A percentile compares a stretch with the other conserved stretches of the same genome.
These are phyloP conservation scores for Diplolepis rosae DNA, from an alignment of 2,888 invertebrate species.

Conservation along the genomic window DNA sequence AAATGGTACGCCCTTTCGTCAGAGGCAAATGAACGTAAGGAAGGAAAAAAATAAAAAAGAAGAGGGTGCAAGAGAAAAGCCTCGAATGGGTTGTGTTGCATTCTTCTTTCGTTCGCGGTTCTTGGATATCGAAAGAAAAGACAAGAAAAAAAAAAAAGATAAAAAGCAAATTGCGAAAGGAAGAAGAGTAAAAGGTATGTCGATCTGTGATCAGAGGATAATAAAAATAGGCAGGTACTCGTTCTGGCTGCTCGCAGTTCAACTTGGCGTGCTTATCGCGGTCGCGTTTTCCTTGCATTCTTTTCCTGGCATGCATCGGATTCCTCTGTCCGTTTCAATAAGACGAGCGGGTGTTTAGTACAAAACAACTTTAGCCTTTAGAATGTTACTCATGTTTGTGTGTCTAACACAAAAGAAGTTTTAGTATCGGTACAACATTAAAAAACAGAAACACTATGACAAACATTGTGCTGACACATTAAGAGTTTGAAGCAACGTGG, in stretches of 20 bases:
- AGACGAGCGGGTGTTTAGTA: constrained; percentile 5
- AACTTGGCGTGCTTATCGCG: constrained; percentile 32
- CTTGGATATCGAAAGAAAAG: constrained; percentile 4
- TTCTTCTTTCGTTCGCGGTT: constrained; percentile 11
- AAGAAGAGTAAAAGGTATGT: constrained; percentile 14
- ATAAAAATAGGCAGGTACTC: constrained; percentile 37
- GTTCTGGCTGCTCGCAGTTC: constrained; percentile 30
- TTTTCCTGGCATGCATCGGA: constrained; percentile 49
- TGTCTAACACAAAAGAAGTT: constrained; percentile 7
- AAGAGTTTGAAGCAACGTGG: not conserved
- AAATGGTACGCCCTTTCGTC: constrained; percentile 8
- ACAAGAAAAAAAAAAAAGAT: constrained; percentile 3
- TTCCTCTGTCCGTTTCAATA: constrained; percentile 33
- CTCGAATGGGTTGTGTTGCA: constrained; percentile 15
- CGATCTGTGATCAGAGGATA: constrained; percentile 37
- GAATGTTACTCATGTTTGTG: not conserved
- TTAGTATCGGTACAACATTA: constrained; percentile 12
- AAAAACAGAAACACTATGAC: constrained; percentile 10
- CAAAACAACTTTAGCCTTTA: constrained; percentile 11
- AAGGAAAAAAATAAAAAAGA: not conserved
- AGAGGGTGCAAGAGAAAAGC: not conserved
- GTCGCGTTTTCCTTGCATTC: constrained; percentile 33
- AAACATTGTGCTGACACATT: constrained; percentile 15
- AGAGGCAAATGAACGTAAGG: constrained; percentile 11
- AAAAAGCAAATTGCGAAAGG: constrained; percentile 30